A percentile compares a stretch with the other conserved stretches of the same genome.
These are phyloP conservation scores for Gasterosteus aculeatus DNA, from an alignment of 2,113 vertebrate genomes.

Conservation along the genomic window DNA sequence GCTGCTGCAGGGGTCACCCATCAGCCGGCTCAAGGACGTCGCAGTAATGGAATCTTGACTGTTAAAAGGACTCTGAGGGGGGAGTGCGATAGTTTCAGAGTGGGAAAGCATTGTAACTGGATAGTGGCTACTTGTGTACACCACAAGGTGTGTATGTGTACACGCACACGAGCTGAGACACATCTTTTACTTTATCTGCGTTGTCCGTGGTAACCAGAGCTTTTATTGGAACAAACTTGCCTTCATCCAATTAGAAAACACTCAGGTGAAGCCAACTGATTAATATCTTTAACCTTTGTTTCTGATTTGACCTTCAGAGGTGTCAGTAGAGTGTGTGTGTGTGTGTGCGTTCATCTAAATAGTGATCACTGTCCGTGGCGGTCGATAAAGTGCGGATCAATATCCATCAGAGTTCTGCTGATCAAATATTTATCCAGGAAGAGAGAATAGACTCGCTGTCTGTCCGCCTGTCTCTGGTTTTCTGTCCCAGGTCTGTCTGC, in stretches of 20 bases:
- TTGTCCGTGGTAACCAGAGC: conserved; percentile 10
- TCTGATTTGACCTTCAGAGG: conserved; percentile 52
- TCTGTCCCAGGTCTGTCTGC: conserved; percentile 23
- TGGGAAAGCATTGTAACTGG: conserved; percentile 47
- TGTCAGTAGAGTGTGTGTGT: conserved; percentile 8
- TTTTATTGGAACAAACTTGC: conserved; percentile 11
- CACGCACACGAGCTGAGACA: background rate
- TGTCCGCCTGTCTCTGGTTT: conserved; percentile 26
- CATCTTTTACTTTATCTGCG: conserved; percentile 29
- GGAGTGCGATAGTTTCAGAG: conserved; percentile 30
- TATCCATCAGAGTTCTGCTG: conserved; percentile 82
- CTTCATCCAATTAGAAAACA: conserved; percentile 47
- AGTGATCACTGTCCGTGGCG: conserved; percentile 68
- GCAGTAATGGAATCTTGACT: conserved; percentile 73
- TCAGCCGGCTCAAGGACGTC: conserved; percentile 71
- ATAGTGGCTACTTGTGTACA: conserved; percentile 37
- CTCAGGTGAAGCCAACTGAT: conserved; percentile 35
- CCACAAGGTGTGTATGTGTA: conserved; percentile 2
- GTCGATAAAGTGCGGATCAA: conserved; percentile 70
- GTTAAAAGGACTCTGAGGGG: conserved; percentile 63
- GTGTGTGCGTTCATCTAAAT: conserved; percentile 38
- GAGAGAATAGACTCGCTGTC: conserved; percentile 60
- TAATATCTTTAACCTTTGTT: conserved; percentile 49
- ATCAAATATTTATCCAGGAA: conserved; percentile 90
- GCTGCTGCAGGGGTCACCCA: conserved; percentile 66